phyloP scores from a whole-genome alignment of 2,113 vertebrate genomes.

The Aviceda subcristata region DNA sequence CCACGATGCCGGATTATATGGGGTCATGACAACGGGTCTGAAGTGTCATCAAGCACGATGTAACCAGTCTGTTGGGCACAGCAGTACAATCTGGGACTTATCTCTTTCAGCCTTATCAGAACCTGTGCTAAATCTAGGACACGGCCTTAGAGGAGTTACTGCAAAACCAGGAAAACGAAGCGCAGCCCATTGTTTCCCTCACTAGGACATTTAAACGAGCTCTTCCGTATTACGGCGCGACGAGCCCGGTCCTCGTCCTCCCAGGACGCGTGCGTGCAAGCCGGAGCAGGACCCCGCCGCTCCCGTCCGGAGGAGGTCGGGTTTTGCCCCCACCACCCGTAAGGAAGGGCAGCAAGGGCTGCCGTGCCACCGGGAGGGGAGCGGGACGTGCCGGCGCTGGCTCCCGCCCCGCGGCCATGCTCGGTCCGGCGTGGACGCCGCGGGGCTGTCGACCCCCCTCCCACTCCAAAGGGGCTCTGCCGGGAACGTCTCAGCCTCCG shows the following conservation, averaged over 20 bases:
- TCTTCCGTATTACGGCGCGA: background rate
- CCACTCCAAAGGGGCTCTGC: background rate
- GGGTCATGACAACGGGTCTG: conserved; percentile 67
- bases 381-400: rapidly evolving
- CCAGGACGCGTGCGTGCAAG: rapidly evolving
- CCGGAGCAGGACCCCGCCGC: rapidly evolving
- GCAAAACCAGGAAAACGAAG: background rate
- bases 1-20: conserved; percentile 81
- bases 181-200: background rate
- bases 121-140: conserved; percentile 57
- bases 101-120: conserved; percentile 49
- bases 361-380: background rate
- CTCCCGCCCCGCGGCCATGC: background rate
- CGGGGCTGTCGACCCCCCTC: background rate
- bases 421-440: rapidly evolving
- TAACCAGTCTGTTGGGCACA: conserved; percentile 65
- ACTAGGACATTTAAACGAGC: background rate
- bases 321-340: rapidly evolving
- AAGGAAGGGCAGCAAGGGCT: background rate
- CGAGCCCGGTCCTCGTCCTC: background rate
- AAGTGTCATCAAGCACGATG: conserved; percentile 64
- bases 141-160: conserved; percentile 46
- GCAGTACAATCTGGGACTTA: conserved; percentile 72
- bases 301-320: rapidly evolving
- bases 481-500: background rate